Percentiles rank a stretch among this genome's conserved stretches.
Evolutionary conservation across 2,113 vertebrate species (phyloP).

Genomic region (Gasterosteus nipponicus): DNA sequence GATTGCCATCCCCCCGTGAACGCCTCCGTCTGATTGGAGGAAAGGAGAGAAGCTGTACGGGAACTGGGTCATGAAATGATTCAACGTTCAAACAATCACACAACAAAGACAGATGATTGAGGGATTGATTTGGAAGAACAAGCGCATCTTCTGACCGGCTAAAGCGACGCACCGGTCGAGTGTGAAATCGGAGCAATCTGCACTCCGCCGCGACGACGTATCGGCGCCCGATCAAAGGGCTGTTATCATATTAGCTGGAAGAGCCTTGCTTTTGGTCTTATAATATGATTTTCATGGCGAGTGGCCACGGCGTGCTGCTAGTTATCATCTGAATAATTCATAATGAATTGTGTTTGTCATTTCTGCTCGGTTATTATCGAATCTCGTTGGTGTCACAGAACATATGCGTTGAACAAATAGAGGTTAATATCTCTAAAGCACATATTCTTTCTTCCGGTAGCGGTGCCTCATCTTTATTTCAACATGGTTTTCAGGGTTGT

Average conservation of each 20-base stretch:
- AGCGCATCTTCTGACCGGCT: conserved; percentile 32
- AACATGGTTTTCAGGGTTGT: neutral
- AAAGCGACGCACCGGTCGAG: conserved; percentile 36
- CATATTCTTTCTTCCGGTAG: neutral
- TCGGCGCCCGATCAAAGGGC: conserved; percentile 56
- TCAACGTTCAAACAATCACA: conserved; percentile 50
- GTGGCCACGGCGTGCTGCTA: conserved; percentile 44
- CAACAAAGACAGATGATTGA: conserved; percentile 46
- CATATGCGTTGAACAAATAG: conserved; percentile 23
- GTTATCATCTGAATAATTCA: conserved; percentile 65
- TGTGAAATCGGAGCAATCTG: conserved; percentile 42
- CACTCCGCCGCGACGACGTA: conserved; percentile 49
- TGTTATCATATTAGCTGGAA: conserved; percentile 52
- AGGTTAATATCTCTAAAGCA: conserved; percentile 41
- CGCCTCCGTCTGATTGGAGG: conserved; percentile 46
- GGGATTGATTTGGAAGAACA: conserved; percentile 43
- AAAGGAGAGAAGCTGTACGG: conserved; percentile 48
- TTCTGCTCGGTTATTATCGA: conserved; percentile 34
- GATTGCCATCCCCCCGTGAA: conserved; percentile 35
- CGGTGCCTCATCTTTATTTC: conserved; percentile 9
- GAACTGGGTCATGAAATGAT: conserved; percentile 66
- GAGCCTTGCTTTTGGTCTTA: conserved; percentile 42
- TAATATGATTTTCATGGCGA: conserved; percentile 63
- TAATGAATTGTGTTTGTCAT: conserved; percentile 49
- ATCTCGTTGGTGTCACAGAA: conserved; percentile 41